Percentiles rank a stretch among this genome's conserved stretches.
Evolutionary conservation across 2,113 vertebrate genomes (phyloP).

Genomic region (Picathartes gymnocephalus): DNA sequence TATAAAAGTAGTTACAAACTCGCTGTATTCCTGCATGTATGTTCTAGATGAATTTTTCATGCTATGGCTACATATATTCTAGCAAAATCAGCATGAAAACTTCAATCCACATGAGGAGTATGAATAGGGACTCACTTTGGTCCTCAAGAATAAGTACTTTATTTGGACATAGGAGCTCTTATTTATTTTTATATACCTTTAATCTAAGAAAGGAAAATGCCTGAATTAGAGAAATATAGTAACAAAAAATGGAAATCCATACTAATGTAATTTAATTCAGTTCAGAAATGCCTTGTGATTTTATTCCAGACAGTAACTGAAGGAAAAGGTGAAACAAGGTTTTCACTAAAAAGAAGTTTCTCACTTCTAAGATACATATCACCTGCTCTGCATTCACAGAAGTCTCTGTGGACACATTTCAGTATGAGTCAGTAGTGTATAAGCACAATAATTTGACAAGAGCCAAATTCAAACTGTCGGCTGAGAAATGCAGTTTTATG

Average conservation of each 20-base stretch:
- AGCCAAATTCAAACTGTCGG: not conserved
- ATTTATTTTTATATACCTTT: not conserved
- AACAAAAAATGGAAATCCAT: not conserved
- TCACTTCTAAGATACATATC: not conserved
- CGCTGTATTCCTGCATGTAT: not conserved
- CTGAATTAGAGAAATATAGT: not conserved
- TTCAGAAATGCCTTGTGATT: not conserved
- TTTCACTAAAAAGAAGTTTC: not conserved
- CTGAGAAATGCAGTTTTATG: not conserved
- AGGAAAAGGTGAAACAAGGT: not conserved
- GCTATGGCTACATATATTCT: not conserved
- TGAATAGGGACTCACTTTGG: not conserved
- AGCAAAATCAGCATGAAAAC: not conserved
- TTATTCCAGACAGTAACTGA: not conserved
- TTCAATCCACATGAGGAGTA: fast-evolving
- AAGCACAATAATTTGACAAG: not conserved
- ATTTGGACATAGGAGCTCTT: not conserved
- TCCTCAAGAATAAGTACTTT: not conserved
- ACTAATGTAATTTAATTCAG: not conserved
- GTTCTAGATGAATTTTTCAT: not conserved
- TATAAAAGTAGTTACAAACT: not conserved
- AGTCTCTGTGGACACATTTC: not conserved
- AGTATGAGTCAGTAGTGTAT: not conserved
- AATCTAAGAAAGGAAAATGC: not conserved
- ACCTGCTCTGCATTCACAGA: not conserved